Percentiles rank a stretch among this genome's conserved stretches.
These are phyloP conservation scores for Trochalopteron elliotii DNA, from an alignment of 2,113 vertebrate species.

Conservation along the genomic window DNA sequence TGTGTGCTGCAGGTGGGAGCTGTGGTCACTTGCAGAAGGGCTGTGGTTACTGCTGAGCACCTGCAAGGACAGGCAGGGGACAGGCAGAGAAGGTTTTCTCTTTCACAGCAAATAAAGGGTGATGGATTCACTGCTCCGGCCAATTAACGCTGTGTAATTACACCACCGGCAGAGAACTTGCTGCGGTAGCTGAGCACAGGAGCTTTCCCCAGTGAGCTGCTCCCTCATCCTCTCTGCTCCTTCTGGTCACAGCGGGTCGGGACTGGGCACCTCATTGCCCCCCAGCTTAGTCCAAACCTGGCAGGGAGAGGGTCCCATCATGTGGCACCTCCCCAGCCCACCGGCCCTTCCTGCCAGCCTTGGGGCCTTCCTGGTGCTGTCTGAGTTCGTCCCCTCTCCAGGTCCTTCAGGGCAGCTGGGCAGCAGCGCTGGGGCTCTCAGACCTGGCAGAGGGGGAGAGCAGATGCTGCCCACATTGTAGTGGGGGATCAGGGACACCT, in stretches of 20 bases:
- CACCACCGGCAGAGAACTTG: not conserved
- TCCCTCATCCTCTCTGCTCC: not conserved
- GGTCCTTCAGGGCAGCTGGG: not conserved
- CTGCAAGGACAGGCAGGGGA: not conserved
- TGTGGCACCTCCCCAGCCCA: not conserved
- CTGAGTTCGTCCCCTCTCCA: rapidly evolving
- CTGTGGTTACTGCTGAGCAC: not conserved
- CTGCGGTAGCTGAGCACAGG: rapidly evolving
- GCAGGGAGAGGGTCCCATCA: not conserved
- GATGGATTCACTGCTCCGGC: not conserved
- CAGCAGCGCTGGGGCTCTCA: not conserved
- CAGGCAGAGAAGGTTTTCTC: not conserved
- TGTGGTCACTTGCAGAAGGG: not conserved
- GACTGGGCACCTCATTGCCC: not conserved
- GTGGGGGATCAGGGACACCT: not conserved
- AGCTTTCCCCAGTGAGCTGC: not conserved
- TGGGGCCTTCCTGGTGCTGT: not conserved
- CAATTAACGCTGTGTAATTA: not conserved
- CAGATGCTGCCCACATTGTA: rapidly evolving
- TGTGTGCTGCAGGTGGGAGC: not conserved
- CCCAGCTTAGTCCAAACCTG: not conserved
- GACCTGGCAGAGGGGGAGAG: too few relatives aligned
- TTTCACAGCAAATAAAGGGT: not conserved
- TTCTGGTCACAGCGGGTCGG: rapidly evolving
- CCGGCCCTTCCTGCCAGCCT: not conserved